A percentile compares a stretch with the other conserved stretches of the same genome.
phyloP scores from a whole-genome alignment of 1,140 invertebrate genomes.

The Halyomorpha halys region DNA sequence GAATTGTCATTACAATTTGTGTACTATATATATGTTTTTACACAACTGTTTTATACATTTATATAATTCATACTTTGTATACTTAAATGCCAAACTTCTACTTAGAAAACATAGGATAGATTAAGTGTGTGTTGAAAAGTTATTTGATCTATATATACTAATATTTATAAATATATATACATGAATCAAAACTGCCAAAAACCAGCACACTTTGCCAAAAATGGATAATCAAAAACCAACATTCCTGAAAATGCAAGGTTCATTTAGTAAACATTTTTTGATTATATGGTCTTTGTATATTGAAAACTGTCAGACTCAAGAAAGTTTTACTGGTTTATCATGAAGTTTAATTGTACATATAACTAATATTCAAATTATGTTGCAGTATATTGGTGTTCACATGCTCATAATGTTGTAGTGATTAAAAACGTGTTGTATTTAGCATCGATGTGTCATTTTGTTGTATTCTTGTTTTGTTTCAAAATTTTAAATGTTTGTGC shows the following conservation, averaged over 20 bases:
- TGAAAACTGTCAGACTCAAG: too few species aligned
- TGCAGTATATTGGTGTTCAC: constrained; percentile 7
- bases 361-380: constrained; percentile 1
- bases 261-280: too few species aligned
- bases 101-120: constrained; percentile 1
- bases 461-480: constrained; percentile 8
- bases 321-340: neutral
- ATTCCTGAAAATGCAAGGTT: constrained; percentile 5
- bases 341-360: constrained; percentile 9
- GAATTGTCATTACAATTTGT: neutral
- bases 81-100: constrained; percentile 10
- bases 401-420: constrained; percentile 9
- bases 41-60: constrained; percentile 16
- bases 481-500: neutral
- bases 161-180: constrained; percentile 10
- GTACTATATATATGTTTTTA: constrained; percentile 12
- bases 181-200: constrained; percentile 13
- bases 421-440: constrained; percentile 5
- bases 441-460: constrained; percentile 1
- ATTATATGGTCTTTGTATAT: too few species aligned
- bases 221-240: constrained; percentile 12
- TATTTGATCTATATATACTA: constrained; percentile 10
- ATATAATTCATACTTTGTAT: constrained; percentile 18
- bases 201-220: constrained; percentile 2
- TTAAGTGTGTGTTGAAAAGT: constrained; percentile 4